Base-by-base conservation (phyloP, 1,140 invertebrate species). In the Chlorops oryzae region DNA sequence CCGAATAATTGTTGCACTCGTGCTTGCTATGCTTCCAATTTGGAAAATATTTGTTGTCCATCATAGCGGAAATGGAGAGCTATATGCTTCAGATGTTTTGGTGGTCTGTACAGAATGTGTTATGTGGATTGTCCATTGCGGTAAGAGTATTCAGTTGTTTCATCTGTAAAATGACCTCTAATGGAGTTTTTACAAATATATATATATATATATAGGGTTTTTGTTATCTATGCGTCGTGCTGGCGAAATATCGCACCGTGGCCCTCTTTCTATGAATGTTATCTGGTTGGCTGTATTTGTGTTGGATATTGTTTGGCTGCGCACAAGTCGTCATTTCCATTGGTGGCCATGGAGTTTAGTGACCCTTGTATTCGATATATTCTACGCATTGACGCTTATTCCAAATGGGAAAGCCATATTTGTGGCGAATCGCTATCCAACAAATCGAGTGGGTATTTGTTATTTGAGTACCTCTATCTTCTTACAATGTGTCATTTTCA, bases 61-160 rank as follows among this genome's bases (percentile, higher is more conserved):
- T 28, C 73, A 73, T 17, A 73, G 74, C 51, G 59, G 56, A 38
- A 52, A 73, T 24, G n/a, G n/a, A n/a, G 63, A 66, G 52, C 60
- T 75, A 42, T 74, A 77, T 56, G 77, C 81, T 22, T 77, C 84
- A 47, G 83, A 88, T 72, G 84, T 86, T 64, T 79, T 91, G 35
- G 73, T 82, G 20, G 76, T 80, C 39, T 79, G 79, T 38, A 75
- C 85, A 22, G 78, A 87, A 65, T 80, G 79, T 58, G 66, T 90
- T 51, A 76, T 85, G 51, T 92, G 89, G 90, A 68, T 87, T 22
- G 75, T 88, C 13, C 90, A 94, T 74, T 80, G 86, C 56, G 77
- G 70, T 70, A 55, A 58, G 70, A 55, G 25, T 7, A 10, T 47
- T 7, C 9, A 25, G 22, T 23, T 41, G 20, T 17, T 15, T 4